Percentiles rank a stretch among this genome's conserved stretches.
Conservation (phyloP, 2,797 vertebrate genomes). For the Aviceda leuphotes region DNA sequence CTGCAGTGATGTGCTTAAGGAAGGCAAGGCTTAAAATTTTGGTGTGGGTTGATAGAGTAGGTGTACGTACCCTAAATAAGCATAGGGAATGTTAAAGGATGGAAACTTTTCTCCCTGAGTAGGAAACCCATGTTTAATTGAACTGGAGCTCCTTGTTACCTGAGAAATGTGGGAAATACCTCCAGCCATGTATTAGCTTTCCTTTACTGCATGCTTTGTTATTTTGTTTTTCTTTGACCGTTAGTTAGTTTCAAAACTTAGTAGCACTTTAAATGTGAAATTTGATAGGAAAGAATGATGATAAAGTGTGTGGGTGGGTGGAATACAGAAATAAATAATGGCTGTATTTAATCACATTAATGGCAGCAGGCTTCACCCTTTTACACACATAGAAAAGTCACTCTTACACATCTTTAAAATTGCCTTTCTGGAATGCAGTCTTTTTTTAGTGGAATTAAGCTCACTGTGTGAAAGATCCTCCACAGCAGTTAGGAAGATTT, state of each 20-base stretch:
- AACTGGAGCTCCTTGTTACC: not conserved
- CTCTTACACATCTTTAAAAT: not conserved
- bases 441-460: not conserved
- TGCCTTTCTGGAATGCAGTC: not conserved
- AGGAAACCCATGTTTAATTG: not conserved
- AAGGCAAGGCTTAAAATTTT: not conserved
- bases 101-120: not conserved
- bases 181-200: not conserved
- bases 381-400: not conserved
- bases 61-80: not conserved
- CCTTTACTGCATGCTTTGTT: not conserved
- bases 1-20: not conserved
- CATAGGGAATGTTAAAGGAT: not conserved
- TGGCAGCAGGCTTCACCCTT: not conserved
- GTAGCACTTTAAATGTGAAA: not conserved
- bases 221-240: not conserved
- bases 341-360: not conserved
- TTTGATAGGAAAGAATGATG: not conserved
- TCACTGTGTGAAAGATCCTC: not conserved
- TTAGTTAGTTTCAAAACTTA: not conserved
- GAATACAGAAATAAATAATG: not conserved
- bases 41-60: fast-evolving
- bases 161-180: not conserved
- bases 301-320: too few species aligned
- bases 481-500: not conserved